phyloP scores from a whole-genome alignment of 1,140 invertebrate genomes.

The Lethrus apterus region DNA sequence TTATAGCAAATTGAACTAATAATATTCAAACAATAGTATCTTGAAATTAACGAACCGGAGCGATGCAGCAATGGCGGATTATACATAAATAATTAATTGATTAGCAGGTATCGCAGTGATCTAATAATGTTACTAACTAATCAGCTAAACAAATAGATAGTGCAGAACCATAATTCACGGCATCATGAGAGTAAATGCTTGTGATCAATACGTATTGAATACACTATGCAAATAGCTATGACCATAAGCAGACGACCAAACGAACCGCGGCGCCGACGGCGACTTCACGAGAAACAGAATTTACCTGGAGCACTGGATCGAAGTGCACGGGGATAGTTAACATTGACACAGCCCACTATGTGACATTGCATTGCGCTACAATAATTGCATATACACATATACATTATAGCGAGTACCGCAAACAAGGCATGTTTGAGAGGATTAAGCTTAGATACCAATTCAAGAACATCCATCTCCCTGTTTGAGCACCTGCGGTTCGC shows the following conservation, averaged over 20 bases:
- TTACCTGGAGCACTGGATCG: slow-evolving; percentile 20
- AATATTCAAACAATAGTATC: slow-evolving; percentile 15
- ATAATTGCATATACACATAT: slow-evolving; percentile 24
- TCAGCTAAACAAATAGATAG: slow-evolving; percentile 44
- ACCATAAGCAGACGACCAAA: slow-evolving; percentile 21
- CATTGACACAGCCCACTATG: slow-evolving; percentile 23
- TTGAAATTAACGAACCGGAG: slow-evolving; percentile 22
- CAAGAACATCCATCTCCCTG: slow-evolving; percentile 16
- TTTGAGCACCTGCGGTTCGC: slow-evolving; percentile 16
- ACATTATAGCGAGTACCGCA: slow-evolving; percentile 20
- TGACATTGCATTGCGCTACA: slow-evolving; percentile 22
- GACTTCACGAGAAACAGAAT: slow-evolving; percentile 20
- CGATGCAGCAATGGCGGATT: slow-evolving; percentile 13
- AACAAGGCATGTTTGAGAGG: slow-evolving; percentile 25
- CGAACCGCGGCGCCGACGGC: slow-evolving; percentile 18
- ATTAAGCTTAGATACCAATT: slow-evolving; percentile 24
- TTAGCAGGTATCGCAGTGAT: slow-evolving; percentile 41
- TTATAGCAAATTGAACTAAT: slow-evolving; percentile 14
- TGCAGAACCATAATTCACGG: slow-evolving; percentile 41
- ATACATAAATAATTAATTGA: slow-evolving; percentile 43
- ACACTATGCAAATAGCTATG: slow-evolving; percentile 36
- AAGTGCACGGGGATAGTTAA: slow-evolving; percentile 10
- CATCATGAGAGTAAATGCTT: slow-evolving; percentile 35
- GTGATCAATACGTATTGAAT: slow-evolving; percentile 40
- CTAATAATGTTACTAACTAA: slow-evolving; percentile 43